Base-by-base conservation (phyloP, 37 sponge, comb jelly and placozoan genomes). In the Mnemiopsis leidyi region DNA sequence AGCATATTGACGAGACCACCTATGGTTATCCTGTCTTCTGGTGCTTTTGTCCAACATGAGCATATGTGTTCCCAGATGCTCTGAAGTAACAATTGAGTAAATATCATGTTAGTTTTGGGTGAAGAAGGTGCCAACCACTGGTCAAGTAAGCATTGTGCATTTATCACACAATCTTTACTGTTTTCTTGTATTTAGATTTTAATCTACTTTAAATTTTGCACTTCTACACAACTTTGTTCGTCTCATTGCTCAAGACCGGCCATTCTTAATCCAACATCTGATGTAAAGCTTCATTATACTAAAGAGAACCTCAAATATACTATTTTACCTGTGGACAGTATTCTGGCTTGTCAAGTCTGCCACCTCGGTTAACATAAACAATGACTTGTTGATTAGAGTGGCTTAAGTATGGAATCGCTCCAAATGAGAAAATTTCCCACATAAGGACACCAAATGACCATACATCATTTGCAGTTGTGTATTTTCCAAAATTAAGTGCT, bases 371-470 rank as follows among this genome's bases (percentile, higher is more conserved):
- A 28, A 85, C 30, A 85, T 39, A 39, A 2, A 39, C 61, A 9
- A 85, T 85, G 7, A 40, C 90, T 38, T 85, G 61, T 26, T 36
- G 90, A 26, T 85, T 85, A 5, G 61, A 40, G 25, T 85, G 36
- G 5, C 29, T 29, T 18, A 23, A n/a, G 39, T 85, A 85, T 39
- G 90, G 90, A 5, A 40, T 39, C 3, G 90, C 90, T 9, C 90
- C 90, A 40, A 85, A 85, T 5, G 90, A 85, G 90, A 85, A 85
- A 32, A 85, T 39, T 39, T 85, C 90, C 90, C 90, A 85, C n/a
- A 85, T 13, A 28, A 85, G 25, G 20, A 85, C 90, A 28, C 36
- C 90, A 85, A 35, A 85, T 7, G 90, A 35, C 90, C 90, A 85
- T 24, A 85, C 90, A 85, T 85, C 90, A 39, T 37, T 85, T 38